A percentile compares a stretch with the other conserved stretches of the same genome.
These are phyloP conservation scores for Pseudanteris insignis DNA, from an alignment of 2,888 invertebrate species.

Conservation along the genomic window DNA sequence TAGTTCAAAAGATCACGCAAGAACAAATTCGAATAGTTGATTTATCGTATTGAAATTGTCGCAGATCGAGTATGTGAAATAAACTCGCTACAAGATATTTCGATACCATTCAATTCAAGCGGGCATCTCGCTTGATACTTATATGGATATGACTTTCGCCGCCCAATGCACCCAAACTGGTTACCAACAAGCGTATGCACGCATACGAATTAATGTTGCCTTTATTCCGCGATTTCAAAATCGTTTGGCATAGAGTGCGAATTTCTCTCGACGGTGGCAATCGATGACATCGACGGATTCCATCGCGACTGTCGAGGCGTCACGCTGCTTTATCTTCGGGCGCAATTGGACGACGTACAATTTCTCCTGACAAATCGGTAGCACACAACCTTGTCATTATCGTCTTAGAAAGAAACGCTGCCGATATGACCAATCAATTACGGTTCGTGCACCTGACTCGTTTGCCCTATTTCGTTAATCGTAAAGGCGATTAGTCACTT, in stretches of 20 bases:
- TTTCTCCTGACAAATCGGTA: slow-evolving; percentile 45
- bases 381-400: slow-evolving; percentile 35
- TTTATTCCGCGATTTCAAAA: slow-evolving; percentile 64
- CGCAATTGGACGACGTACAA: slow-evolving; percentile 32
- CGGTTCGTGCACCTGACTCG: background rate
- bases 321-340: slow-evolving; percentile 35
- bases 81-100: too few species aligned
- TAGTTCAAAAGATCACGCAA: too few species aligned
- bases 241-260: slow-evolving; percentile 61
- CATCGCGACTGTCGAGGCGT: slow-evolving; percentile 33
- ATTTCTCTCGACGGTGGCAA: slow-evolving; percentile 55
- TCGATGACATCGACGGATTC: slow-evolving; percentile 43
- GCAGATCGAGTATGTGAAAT: too few species aligned
- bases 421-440: slow-evolving; percentile 7
- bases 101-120: too few species aligned
- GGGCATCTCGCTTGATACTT: too few species aligned
- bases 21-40: too few species aligned
- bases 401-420: slow-evolving; percentile 25
- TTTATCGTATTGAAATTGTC: too few species aligned
- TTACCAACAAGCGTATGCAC: slow-evolving; percentile 27
- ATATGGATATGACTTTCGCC: too few species aligned
- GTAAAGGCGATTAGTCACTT: too few species aligned
- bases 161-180: slow-evolving; percentile 23
- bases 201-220: slow-evolving; percentile 49
- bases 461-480: too few species aligned